Percentiles rank a stretch among this genome's conserved stretches.
These are phyloP conservation scores for Poliocrania exsul DNA, from an alignment of 2,797 vertebrate genomes.

Conservation along the genomic window DNA sequence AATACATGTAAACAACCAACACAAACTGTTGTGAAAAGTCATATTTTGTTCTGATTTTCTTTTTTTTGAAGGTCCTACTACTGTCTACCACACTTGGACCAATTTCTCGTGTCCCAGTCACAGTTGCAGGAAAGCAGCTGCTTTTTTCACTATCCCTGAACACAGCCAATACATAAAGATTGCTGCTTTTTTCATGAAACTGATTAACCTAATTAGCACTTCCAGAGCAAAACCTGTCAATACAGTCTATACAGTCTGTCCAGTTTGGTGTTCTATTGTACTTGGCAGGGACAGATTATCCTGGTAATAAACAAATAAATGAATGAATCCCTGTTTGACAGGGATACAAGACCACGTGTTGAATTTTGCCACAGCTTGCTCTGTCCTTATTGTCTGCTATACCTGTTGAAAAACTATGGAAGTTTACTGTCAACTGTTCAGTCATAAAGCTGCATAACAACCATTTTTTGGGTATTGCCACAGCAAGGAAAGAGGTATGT, in stretches of 20 bases:
- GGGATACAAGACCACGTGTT: not conserved
- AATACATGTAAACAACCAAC: not conserved
- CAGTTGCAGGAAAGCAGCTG: not conserved
- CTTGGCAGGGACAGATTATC: not conserved
- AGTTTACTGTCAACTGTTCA: not conserved
- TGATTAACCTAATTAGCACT: not conserved
- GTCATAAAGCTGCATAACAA: not conserved
- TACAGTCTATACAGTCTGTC: not conserved
- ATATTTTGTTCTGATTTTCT: not conserved
- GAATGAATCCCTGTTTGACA: not conserved
- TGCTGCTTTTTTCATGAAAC: not conserved
- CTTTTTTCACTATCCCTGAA: not conserved
- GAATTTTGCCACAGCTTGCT: not conserved
- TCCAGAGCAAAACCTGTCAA: not conserved
- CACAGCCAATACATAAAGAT: not conserved
- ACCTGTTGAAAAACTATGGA: not conserved
- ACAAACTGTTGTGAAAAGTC: not conserved
- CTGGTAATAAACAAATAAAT: not conserved
- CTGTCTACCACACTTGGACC: not conserved
- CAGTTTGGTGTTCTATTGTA: not conserved
- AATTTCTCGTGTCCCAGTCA: not conserved
- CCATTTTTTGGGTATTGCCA: not conserved
- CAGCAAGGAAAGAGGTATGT: not conserved
- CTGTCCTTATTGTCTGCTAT: not conserved
- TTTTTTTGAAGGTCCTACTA: not conserved